Evolutionary conservation across 2,888 invertebrate species (phyloP).

Genomic region (Coremacera marginata): DNA sequence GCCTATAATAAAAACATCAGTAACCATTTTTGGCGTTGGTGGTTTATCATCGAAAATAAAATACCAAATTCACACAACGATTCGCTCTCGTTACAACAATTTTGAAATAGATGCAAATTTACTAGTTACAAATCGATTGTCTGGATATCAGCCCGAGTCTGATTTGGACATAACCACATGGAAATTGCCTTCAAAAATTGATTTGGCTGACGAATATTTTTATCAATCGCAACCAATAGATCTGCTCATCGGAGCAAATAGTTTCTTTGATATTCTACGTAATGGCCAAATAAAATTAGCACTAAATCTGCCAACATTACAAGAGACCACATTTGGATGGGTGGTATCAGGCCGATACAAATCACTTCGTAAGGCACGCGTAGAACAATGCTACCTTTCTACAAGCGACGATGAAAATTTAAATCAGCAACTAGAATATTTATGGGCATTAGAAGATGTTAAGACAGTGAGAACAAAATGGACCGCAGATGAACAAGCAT

Average conservation of each 20-base stretch:
- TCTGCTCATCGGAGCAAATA: too few relatives aligned
- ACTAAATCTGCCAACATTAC: conserved; percentile 13
- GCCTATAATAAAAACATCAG: conserved; percentile 3
- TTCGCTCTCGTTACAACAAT: background rate
- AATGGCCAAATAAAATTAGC: conserved; percentile 20
- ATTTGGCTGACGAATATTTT: conserved; percentile 28
- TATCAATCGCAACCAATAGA: conserved; percentile 26
- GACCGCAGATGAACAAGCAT: too few relatives aligned
- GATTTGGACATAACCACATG: background rate
- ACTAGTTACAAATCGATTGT: background rate
- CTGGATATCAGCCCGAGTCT: conserved; percentile 13
- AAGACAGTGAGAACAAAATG: too few relatives aligned
- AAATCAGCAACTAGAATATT: too few relatives aligned
- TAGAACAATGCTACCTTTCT: background rate
- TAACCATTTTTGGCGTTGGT: conserved; percentile 30
- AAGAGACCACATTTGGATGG: conserved; percentile 28
- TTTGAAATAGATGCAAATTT: background rate
- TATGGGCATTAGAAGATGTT: too few relatives aligned
- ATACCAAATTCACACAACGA: conserved; percentile 29
- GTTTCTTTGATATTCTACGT: conserved; percentile 19
- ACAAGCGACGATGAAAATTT: background rate
- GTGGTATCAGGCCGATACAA: conserved; percentile 15
- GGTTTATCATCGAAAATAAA: conserved; percentile 25
- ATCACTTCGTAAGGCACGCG: background rate
- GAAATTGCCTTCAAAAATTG: conserved; percentile 31